Evolutionary conservation across 1,140 invertebrate genomes (phyloP).

Genomic region (Nylanderia fulva): DNA sequence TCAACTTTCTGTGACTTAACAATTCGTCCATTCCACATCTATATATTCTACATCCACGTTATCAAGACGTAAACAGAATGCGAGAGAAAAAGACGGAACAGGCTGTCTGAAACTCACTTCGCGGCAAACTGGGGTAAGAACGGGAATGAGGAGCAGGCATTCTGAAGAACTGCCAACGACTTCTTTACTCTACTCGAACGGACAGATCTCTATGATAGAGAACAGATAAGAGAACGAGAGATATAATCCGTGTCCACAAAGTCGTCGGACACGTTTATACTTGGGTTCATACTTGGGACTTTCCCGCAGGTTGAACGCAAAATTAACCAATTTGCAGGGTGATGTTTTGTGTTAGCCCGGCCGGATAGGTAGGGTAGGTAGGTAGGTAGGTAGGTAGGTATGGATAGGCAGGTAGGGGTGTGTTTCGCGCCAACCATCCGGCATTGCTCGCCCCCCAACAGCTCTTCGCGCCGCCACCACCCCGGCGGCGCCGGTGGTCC

Average conservation of each 20-base stretch:
- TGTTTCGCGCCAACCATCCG: constrained; percentile 76
- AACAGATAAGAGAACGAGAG: neutral
- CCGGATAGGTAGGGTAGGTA: constrained; percentile 44
- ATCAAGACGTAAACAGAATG: constrained; percentile 49
- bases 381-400: constrained; percentile 40
- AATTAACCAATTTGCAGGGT: constrained; percentile 71
- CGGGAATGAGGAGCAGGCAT: neutral
- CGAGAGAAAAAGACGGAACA: neutral
- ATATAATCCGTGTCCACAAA: neutral
- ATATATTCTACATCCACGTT: neutral
- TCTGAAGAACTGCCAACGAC: neutral
- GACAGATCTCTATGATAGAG: neutral
- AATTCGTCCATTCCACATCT: constrained; percentile 13
- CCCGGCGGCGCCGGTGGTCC: constrained; percentile 58
- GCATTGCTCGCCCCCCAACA: constrained; percentile 54
- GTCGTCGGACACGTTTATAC: constrained; percentile 22
- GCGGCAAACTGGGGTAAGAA: constrained; percentile 40
- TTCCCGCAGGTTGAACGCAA: constrained; percentile 44
- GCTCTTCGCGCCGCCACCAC: constrained; percentile 46
- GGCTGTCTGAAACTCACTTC: constrained; percentile 22
- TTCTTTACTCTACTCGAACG: neutral
- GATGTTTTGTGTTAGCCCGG: constrained; percentile 71
- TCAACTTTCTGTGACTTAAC: neutral
- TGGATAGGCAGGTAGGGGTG: constrained; percentile 77
- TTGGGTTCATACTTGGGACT: constrained; percentile 63